Evolutionary conservation across 2,888 invertebrate genomes (phyloP), one percentile per base, ranked within the genome.

Genomic region (Drosophila paramelanica): DNA sequence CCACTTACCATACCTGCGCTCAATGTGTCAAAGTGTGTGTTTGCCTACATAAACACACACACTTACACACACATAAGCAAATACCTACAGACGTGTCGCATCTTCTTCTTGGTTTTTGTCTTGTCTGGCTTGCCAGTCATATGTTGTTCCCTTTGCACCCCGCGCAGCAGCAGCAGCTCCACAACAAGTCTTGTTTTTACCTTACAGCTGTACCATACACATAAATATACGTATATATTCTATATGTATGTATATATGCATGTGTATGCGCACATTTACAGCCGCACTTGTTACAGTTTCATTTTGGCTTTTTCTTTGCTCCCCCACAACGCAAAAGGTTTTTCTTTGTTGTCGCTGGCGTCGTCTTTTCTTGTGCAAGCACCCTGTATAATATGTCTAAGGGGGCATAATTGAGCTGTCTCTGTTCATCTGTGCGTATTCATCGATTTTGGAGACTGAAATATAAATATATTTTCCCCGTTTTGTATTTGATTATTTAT

Each of bases 201-300:
- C 46, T 25, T 43, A 64, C 73, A 73, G 73, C 62, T 68, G 67
- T 46, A 55, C 49, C 67, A 59, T 38, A 39, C 49, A 43, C n/a
- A 58, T 60, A 62, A 36, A 53, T 45, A 51, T 49, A 43, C 57
- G 27, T 11, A 17, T 17, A 27, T 11, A n/a, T n/a, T n/a, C n/a
- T n/a, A 10, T 41, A 10, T 47, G 8, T 47, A 4, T 27, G 27
- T 14, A 6, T 45, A 23, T 23, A 23, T 13, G 27, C 51, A 8
- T 64, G 17, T 49, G 0, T 55, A 36, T 65, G n/a, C 33, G 13
- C 45, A 39, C 38, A 14, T 25, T 55, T 46, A 27, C 58, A 50
- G 57, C 50, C 77, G 70, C 82, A 83, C 88, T 83, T 83, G 82
- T 83, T 83, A 83, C 88, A 87, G 85, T 67, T 76, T 78, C 67